Base-by-base conservation (phyloP, 2,797 vertebrate species). In the Capromys pilorides region DNA sequence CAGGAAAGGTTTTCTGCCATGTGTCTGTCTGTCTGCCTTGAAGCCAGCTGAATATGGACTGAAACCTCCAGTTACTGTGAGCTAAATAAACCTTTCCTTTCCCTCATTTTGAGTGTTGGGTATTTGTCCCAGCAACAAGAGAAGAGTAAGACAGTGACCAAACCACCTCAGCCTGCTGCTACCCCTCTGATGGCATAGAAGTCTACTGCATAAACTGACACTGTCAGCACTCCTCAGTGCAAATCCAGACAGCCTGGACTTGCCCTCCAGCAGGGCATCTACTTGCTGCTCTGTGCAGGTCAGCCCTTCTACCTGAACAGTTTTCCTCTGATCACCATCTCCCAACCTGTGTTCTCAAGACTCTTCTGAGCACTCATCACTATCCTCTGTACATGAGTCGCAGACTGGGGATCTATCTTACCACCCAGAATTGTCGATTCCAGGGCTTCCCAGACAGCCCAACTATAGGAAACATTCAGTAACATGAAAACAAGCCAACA, bases 281-380 rank as follows among this genome's bases (percentile, higher is more conserved):
- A 7, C 31, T 13, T 51, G 3, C 0, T 11, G 0, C 86, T 59
- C 51, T 3, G 19, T 51, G 41, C 19, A 24, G 2, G 61, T 45
- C 77, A 41, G 31, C 61, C 19, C 49, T 28, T 31, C 6, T 39
- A 39, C 62, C 73, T 16, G 45, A 59, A 36, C 0, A 45, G 59
- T 19, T 22, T 26, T 86, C 41, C 45, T 75, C 28, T 22, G 36
- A 26, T 6, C 5, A 33, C 11, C n/a, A n/a, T 16, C 31, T 7
- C n/a, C 31, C 24, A 0, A 11, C 54, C 39, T 24, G 18, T 26
- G n/a, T 54, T 8, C 49, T 18, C 51, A 33, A 31, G n/a, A 54
- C 0, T 10, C 41, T 18, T 2, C 13, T 16, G 1, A 51, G 54
- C 61, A 14, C 73, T 0, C 0, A 5, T 8, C 16, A 26, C 75